phyloP scores from a whole-genome alignment of 2,888 invertebrate genomes.

The Hanleya hanleyi region DNA sequence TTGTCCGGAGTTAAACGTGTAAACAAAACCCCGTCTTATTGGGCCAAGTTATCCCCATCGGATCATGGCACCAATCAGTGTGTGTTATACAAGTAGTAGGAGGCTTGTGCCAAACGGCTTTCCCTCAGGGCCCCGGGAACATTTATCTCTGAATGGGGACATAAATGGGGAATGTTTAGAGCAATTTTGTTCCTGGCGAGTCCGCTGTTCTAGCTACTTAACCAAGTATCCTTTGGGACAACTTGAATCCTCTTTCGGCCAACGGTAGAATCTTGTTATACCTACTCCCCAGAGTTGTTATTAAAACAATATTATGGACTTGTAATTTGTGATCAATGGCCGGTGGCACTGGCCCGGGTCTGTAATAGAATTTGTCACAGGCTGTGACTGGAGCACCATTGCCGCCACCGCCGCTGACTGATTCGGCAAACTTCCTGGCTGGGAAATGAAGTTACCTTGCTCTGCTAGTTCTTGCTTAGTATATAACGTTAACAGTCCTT shows the following conservation, averaged over 20 bases:
- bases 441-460: no score
- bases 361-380: slow-evolving; percentile 16
- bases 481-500: no score
- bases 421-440: no score
- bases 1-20: no score
- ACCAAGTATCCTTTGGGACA: neutral
- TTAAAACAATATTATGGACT: slow-evolving; percentile 22
- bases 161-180: neutral
- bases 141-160: neutral
- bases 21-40: no score
- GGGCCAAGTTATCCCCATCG: no score
- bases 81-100: no score
- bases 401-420: neutral
- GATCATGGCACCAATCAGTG: no score
- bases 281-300: slow-evolving; percentile 11
- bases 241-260: neutral
- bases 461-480: no score
- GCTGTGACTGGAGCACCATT: neutral
- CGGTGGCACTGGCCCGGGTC: neutral
- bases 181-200: neutral
- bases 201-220: neutral
- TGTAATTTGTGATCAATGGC: slow-evolving; percentile 13
- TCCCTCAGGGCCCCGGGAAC: no score
- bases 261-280: neutral
- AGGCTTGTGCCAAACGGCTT: no score